Conservation (phyloP, 2,888 invertebrate genomes). For the Anthophora plumipes region DNA sequence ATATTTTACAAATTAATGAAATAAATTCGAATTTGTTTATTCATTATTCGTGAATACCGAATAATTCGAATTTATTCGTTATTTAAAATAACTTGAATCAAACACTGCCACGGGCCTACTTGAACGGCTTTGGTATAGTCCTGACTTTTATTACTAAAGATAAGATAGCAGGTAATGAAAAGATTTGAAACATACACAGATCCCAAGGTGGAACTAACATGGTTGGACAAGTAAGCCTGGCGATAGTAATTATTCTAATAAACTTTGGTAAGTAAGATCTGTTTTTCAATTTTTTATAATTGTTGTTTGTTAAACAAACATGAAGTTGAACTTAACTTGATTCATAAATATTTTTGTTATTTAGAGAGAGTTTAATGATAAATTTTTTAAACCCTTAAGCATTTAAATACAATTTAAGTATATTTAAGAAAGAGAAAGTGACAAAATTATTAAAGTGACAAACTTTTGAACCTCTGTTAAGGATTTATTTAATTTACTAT, state of each 20-base stretch:
- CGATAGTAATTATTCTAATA: conserved; percentile 31
- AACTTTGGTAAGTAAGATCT: conserved; percentile 53
- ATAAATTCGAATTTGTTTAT: too few relatives aligned
- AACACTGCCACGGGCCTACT: background rate
- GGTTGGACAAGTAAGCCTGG: conserved; percentile 33
- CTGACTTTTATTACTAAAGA: conserved; percentile 60
- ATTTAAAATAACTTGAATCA: background rate
- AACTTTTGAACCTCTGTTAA: too few relatives aligned
- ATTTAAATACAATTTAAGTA: too few relatives aligned
- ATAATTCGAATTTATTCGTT: too few relatives aligned
- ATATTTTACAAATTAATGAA: too few relatives aligned
- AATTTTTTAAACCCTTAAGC: too few relatives aligned
- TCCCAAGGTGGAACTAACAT: conserved; percentile 46
- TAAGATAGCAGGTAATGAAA: conserved; percentile 64
- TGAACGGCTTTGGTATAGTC: background rate
- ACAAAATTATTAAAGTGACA: too few relatives aligned
- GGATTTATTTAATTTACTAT: too few relatives aligned
- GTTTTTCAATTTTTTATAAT: background rate
- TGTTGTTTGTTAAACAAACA: background rate
- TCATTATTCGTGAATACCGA: too few relatives aligned
- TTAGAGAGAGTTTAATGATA: too few relatives aligned
- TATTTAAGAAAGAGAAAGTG: too few relatives aligned
- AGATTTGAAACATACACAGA: conserved; percentile 41
- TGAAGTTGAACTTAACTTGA: background rate
- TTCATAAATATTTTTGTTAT: background rate